phyloP scores from a whole-genome alignment of 2,113 vertebrate species.

The Sinocyclocheilus maitianheensis region DNA sequence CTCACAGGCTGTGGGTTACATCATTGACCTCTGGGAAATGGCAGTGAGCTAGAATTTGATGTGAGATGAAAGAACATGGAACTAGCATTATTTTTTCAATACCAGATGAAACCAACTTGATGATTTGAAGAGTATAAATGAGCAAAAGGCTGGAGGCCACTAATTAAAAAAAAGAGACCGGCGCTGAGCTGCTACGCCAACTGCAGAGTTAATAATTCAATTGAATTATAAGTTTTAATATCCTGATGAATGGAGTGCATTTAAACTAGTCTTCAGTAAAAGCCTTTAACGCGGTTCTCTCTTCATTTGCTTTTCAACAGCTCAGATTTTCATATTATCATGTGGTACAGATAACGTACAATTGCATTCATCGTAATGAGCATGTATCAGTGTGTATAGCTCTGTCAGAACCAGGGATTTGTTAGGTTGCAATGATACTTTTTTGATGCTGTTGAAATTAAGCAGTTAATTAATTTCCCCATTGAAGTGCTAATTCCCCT shows the following conservation, averaged over 20 bases:
- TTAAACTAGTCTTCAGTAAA: constrained; percentile 24
- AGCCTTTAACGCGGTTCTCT: constrained; percentile 39
- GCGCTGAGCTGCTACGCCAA: constrained; percentile 15
- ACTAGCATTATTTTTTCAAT: constrained; percentile 25
- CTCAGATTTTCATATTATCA: constrained; percentile 42
- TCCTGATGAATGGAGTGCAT: constrained; percentile 40
- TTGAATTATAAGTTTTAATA: constrained; percentile 42
- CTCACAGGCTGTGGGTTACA: background rate
- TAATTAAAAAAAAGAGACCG: background rate
- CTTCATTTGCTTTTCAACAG: constrained; percentile 29
- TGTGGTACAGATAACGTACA: constrained; percentile 34
- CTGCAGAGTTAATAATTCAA: constrained; percentile 37
- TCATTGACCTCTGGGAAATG: constrained; percentile 6
- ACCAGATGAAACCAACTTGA: constrained; percentile 35
- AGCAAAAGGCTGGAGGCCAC: background rate
- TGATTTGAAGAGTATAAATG: constrained; percentile 33
- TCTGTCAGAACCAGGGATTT: constrained; percentile 26
- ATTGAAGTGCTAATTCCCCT: constrained; percentile 35
- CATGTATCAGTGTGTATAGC: constrained; percentile 12
- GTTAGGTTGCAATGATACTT: background rate
- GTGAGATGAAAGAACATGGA: constrained; percentile 21
- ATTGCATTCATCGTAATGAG: constrained; percentile 6
- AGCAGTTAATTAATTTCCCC: constrained; percentile 38
- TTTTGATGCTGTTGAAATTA: constrained; percentile 21
- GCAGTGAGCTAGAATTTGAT: constrained; percentile 14